These are phyloP conservation scores for Sebastes minor DNA, from an alignment of 2,797 vertebrate species.

Conservation along the genomic window DNA sequence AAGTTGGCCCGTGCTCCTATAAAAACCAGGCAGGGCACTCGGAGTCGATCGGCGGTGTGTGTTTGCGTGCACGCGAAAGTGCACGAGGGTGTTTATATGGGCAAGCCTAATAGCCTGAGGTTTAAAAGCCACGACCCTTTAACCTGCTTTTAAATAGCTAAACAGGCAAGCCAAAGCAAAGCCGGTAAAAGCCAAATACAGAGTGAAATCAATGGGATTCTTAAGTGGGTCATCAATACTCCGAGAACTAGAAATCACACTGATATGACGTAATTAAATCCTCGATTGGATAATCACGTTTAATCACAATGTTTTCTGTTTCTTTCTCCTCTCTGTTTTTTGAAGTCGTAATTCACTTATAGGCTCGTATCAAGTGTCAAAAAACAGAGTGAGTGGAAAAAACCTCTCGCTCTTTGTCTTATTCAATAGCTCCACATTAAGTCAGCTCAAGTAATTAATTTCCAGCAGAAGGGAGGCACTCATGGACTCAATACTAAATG, in stretches of 20 bases:
- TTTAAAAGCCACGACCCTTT: slow-evolving; percentile 52
- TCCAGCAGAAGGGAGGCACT: slow-evolving; percentile 61
- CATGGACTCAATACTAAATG: slow-evolving; percentile 61
- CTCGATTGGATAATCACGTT: slow-evolving; percentile 48
- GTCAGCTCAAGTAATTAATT: slow-evolving; percentile 71
- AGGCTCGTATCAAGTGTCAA: slow-evolving; percentile 59
- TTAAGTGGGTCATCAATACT: slow-evolving; percentile 57
- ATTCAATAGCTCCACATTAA: slow-evolving; percentile 66
- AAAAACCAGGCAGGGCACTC: slow-evolving; percentile 50
- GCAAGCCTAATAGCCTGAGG: slow-evolving; percentile 51
- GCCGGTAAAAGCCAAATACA: slow-evolving; percentile 15
- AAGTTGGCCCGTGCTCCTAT: slow-evolving; percentile 52
- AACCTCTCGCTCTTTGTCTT: slow-evolving; percentile 68
- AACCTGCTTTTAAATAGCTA: slow-evolving; percentile 52
- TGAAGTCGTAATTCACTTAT: slow-evolving; percentile 45
- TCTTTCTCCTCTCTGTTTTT: slow-evolving; percentile 19
- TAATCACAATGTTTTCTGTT: slow-evolving; percentile 55
- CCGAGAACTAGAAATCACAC: slow-evolving; percentile 17
- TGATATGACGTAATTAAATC: slow-evolving; percentile 51
- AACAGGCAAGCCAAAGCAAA: slow-evolving; percentile 5
- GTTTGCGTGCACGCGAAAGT: background rate
- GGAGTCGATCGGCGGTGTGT: slow-evolving; percentile 17
- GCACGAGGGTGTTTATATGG: slow-evolving; percentile 21
- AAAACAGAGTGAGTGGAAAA: slow-evolving; percentile 56
- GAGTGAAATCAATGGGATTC: slow-evolving; percentile 37